Evolutionary conservation across 2,113 vertebrate genomes (phyloP).

Genomic region (Catharus fuscescens): DNA sequence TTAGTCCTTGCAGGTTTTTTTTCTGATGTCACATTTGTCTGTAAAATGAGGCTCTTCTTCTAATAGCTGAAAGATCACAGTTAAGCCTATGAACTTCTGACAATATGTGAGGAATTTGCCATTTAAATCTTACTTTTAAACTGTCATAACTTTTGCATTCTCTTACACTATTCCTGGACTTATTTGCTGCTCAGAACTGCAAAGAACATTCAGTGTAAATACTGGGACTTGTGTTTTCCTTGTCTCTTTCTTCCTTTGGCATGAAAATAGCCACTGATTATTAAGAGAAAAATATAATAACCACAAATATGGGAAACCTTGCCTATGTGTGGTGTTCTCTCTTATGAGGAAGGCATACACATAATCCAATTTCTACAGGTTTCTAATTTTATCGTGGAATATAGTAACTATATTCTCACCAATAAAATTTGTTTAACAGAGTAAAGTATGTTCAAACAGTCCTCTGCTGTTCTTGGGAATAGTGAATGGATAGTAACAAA

Average conservation of each 20-base stretch:
- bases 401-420: neutral
- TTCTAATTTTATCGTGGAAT: neutral
- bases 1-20: neutral
- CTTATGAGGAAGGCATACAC: accelerated
- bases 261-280: neutral
- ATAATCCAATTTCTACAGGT: neutral
- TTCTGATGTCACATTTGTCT: neutral
- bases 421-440: neutral
- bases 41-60: neutral
- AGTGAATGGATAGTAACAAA: neutral
- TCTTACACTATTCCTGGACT: neutral
- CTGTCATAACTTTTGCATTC: neutral
- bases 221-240: neutral
- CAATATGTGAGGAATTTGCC: neutral
- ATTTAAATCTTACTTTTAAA: neutral
- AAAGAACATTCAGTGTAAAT: neutral
- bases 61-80: neutral
- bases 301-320: neutral
- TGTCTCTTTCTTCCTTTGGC: neutral
- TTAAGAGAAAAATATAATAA: neutral
- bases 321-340: accelerated
- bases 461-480: neutral
- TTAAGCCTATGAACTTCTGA: neutral
- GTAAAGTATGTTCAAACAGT: neutral
- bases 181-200: neutral